Percentiles rank a stretch among this genome's conserved stretches.
Evolutionary conservation across 2,888 invertebrate species (phyloP).

Genomic region (Agrypnus murinus): DNA sequence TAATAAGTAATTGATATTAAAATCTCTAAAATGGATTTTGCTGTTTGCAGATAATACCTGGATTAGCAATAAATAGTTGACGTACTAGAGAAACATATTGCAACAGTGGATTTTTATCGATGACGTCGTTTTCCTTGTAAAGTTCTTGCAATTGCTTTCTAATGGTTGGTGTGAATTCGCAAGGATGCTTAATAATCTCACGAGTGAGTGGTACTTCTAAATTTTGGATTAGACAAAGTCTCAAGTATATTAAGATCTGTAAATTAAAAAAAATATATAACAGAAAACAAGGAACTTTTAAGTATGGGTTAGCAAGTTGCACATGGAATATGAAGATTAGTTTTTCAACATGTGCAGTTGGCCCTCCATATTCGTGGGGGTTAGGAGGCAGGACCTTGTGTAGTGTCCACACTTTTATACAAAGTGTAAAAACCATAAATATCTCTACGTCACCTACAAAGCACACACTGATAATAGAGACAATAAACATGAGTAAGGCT

Average conservation of each 20-base stretch:
- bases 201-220: conserved; percentile 75
- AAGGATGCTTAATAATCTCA: conserved; percentile 77
- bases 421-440: too few relatives aligned
- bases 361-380: too few relatives aligned
- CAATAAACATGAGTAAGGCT: too few relatives aligned
- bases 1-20: conserved; percentile 41
- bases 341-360: too few relatives aligned
- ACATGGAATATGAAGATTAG: too few relatives aligned
- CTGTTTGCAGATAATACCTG: too few relatives aligned
- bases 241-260: conserved; percentile 80
- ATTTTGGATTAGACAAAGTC: conserved; percentile 83
- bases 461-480: too few relatives aligned
- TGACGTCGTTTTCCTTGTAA: conserved; percentile 69
- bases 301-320: too few relatives aligned
- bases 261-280: conserved; percentile 3
- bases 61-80: conserved; percentile 78
- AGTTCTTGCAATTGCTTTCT: conserved; percentile 77
- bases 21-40: not conserved
- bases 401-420: too few relatives aligned
- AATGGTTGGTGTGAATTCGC: conserved; percentile 79
- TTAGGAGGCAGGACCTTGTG: too few relatives aligned
- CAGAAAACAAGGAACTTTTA: too few relatives aligned
- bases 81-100: conserved; percentile 82
- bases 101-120: conserved; percentile 76
- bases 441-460: too few relatives aligned